Evolutionary conservation across 35 echinoderm and acorn worm genomes (phyloP), one percentile per base, ranked within the genome.

Genomic region (Heliocidaris tuberculata): DNA sequence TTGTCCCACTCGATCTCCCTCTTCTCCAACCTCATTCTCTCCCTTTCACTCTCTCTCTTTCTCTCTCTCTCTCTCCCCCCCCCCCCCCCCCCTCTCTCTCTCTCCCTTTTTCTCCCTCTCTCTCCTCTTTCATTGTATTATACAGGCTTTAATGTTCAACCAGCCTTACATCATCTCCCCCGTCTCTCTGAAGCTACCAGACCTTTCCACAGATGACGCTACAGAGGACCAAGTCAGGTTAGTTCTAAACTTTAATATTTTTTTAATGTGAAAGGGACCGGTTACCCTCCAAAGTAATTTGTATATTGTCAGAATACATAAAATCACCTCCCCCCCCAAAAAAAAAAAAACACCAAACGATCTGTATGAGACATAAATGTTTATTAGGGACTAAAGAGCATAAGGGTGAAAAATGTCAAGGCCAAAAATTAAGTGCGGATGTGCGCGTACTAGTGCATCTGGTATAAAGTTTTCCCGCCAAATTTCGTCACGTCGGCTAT

Each of bases 121-220:
- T 24, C 31, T 27, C 50, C 11, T 85, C 70, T 70, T 35, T 30
- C 54, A n/a, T 88, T 89, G 19, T 47, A 42, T 42, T 42, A n/a
- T 61, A 85, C 50, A 96, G 95, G 95, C 95, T 31, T 52, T 94
- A 27, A 94, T 96, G 93, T 96, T 96, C 47, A 96, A 59, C 86
- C 95, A 96, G 49, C 92, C 95, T 29, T 96, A 94, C 54, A 88
- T 96, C 35, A 96, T 96, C 30, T 96, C 95, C 6, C 12, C 47
- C 21, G 71, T 94, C 4, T 50, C 71, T 35, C 49, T 96, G 17
- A 94, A 60, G 54, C 47, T 96, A 30, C 32, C 85, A 47, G 95
- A 94, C 59, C 32, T 52, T 2, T 48, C 27, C 49, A 32, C 29
- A 88, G 95, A 56, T 50, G 15, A 29, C 32, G 48, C 2, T n/a